Base-by-base conservation (phyloP, 2,888 invertebrate species). In the Podabrus alpinus region DNA sequence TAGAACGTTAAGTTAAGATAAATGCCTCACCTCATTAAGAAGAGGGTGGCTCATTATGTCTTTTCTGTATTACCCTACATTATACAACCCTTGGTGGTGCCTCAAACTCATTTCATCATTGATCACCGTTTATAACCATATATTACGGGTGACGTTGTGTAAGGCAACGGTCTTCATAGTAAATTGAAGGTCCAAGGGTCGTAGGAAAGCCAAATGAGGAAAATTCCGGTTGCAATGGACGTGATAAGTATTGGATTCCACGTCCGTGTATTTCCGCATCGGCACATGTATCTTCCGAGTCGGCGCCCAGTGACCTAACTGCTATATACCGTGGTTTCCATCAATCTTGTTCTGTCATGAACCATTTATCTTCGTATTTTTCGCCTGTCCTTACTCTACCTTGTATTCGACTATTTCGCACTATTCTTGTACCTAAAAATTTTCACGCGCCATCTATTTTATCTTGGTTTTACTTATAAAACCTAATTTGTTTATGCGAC, bases 281-380 rank as follows among this genome's bases (percentile, higher is more conserved):
- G 83, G 85, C 84, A 85, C 84, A 84, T 86, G 86, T 86, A 85
- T 83, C 84, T 84, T 83, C 81, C 82, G 81, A 82, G 81, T 81
- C 81, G 81, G 83, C 84, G 81, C 82, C 80, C 82, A 75, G 75
- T 72, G 82, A 72, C 75, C 73, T 62, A 71, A 73, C 77, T 72
- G 74, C 73, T 76, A 76, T 76, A 76, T 68, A 73, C 77, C 76
- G 77, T 75, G 78, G 75, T 81, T 82, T 82, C 84, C 86, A 86
- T 86, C 86, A 86, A 86, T 86, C 86, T 86, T 86, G 84, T 83
- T 85, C 84, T 85, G 86, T 85, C 86, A 85, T 83, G 85, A 84
- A 85, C 86, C 86, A 86, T 86, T 86, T 86, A 86, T 86, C 86
- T 86, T 85, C 83, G 85, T 86, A 86, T 86, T 86, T 86, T 86